A percentile compares a stretch with the other conserved stretches of the same genome.
Conservation (phyloP, 2,113 vertebrate genomes). For the Macquaria ambigua region DNA sequence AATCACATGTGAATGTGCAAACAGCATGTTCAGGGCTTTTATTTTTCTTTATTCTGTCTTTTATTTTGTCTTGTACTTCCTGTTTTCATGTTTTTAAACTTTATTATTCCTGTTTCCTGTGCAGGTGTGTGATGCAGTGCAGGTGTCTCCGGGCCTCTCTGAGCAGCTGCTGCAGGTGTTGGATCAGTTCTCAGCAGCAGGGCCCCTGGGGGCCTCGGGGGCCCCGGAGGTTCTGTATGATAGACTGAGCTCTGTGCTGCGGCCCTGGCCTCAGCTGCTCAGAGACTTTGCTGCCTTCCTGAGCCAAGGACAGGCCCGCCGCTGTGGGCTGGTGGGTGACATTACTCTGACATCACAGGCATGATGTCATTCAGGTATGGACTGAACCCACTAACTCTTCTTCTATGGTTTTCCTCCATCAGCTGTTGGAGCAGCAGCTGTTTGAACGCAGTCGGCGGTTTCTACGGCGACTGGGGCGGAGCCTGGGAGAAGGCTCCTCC, state of each 20-base stretch:
- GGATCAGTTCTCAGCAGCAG: slow-evolving; percentile 84
- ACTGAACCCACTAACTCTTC: not conserved
- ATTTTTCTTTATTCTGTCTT: too few relatives aligned
- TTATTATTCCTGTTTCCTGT: not conserved
- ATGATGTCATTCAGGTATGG: not conserved
- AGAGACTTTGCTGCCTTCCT: slow-evolving; percentile 93
- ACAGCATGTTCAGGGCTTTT: too few relatives aligned
- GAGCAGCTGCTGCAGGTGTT: slow-evolving; percentile 89
- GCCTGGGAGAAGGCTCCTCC: slow-evolving; percentile 89
- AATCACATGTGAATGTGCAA: too few relatives aligned
- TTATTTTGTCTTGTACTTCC: too few relatives aligned
- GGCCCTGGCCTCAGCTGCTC: slow-evolving; percentile 90
- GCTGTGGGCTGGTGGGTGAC: slow-evolving; percentile 90
- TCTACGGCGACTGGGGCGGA: slow-evolving; percentile 88
- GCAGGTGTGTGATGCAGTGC: slow-evolving; percentile 89
- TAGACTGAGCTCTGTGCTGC: slow-evolving; percentile 82
- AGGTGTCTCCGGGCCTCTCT: slow-evolving; percentile 81
- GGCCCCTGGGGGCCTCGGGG: slow-evolving; percentile 39
- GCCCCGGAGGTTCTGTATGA: slow-evolving; percentile 85
- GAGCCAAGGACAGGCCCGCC: slow-evolving; percentile 86
- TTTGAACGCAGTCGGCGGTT: slow-evolving; percentile 92
- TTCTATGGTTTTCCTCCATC: not conserved
- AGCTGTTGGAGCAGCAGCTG: slow-evolving; percentile 93
- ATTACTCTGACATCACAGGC: slow-evolving; percentile 1
- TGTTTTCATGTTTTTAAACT: too few relatives aligned